These are phyloP conservation scores for Agrochola lychnidis DNA, from an alignment of 2,888 invertebrate species.

Conservation along the genomic window DNA sequence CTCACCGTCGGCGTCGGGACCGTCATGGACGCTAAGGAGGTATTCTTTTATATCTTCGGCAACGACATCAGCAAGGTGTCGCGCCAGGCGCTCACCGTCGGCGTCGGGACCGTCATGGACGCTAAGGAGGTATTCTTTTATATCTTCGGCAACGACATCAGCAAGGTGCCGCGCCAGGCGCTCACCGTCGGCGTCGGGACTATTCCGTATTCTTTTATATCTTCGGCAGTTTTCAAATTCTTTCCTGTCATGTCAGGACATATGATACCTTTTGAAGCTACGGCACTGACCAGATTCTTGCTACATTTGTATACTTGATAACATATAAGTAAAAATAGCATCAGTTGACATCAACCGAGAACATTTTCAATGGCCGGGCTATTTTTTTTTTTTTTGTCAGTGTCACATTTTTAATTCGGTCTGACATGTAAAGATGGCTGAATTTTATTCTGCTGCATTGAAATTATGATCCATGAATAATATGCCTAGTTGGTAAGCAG, in stretches of 20 bases:
- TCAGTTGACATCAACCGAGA: too few species aligned
- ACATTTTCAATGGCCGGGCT: too few species aligned
- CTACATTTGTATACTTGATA: neutral
- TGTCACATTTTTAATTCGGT: too few species aligned
- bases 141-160: constrained; percentile 98
- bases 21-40: constrained; percentile 99
- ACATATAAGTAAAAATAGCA: too few species aligned
- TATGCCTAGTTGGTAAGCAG: neutral
- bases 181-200: constrained; percentile 99
- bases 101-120: constrained; percentile 99
- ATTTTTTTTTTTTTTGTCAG: too few species aligned
- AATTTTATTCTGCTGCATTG: neutral
- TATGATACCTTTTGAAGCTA: neutral
- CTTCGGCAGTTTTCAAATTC: neutral
- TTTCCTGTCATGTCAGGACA: neutral
- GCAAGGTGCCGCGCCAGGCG: constrained; percentile 98
- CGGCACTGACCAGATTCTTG: neutral
- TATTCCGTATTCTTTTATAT: constrained; percentile 88
- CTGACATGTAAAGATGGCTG: too few species aligned
- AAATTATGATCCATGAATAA: too few species aligned
- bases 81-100: constrained; percentile 98
- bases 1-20: constrained; percentile 99
- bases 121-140: constrained; percentile 98
- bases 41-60: constrained; percentile 97
- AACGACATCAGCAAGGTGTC: constrained; percentile 98